Evolutionary conservation across 2,888 invertebrate genomes (phyloP).

Genomic region (Brachyptera risi): DNA sequence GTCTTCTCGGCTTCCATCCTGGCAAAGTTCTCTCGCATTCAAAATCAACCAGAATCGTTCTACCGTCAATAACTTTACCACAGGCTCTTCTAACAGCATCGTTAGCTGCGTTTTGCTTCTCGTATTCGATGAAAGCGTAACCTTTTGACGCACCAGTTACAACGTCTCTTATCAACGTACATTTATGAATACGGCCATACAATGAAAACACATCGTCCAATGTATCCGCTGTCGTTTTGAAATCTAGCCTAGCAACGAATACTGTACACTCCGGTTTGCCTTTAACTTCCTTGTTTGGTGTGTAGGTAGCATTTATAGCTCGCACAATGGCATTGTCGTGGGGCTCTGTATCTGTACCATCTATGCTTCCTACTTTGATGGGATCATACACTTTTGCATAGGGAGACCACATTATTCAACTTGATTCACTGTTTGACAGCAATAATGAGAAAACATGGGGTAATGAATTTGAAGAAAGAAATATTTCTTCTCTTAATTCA

Average conservation of each 20-base stretch:
- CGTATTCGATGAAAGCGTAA: conserved; percentile 84
- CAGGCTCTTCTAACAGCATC: conserved; percentile 59
- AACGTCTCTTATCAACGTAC: conserved; percentile 68
- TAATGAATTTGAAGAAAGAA: too few relatives aligned
- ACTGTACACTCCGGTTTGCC: conserved; percentile 68
- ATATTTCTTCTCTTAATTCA: too few relatives aligned
- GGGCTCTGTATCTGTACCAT: conserved; percentile 77
- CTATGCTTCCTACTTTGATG: conserved; percentile 79
- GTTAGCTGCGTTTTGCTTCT: conserved; percentile 55
- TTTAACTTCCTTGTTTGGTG: conserved; percentile 59
- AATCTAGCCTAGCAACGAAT: conserved; percentile 70
- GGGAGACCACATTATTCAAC: conserved; percentile 52
- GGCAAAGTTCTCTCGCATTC: conserved; percentile 66
- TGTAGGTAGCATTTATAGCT: conserved; percentile 63
- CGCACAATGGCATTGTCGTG: conserved; percentile 74
- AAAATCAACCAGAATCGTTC: conserved; percentile 68
- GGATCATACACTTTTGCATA: conserved; percentile 67
- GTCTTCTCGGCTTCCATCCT: conserved; percentile 80
- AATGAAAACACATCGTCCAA: conserved; percentile 54
- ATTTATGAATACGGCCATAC: conserved; percentile 60
- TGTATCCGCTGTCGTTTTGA: conserved; percentile 59
- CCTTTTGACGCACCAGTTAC: conserved; percentile 79
- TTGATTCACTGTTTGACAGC: too few relatives aligned
- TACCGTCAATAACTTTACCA: conserved; percentile 60
- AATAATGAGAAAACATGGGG: too few relatives aligned